Evolutionary conservation across 2,797 vertebrate genomes (phyloP).

Genomic region (Trematomus bernacchii): DNA sequence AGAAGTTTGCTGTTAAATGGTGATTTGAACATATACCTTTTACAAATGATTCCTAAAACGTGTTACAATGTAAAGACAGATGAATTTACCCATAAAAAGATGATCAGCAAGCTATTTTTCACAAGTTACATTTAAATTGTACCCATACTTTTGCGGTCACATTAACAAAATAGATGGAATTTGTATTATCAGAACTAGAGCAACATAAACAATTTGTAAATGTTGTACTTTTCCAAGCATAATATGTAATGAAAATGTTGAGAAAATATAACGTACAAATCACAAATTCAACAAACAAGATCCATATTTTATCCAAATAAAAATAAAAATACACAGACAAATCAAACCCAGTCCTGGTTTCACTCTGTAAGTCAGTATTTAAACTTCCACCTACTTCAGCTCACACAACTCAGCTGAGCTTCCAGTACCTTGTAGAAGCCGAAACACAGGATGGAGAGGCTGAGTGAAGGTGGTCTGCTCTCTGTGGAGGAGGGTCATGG

Average conservation of each 20-base stretch:
- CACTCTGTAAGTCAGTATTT: too few relatives aligned
- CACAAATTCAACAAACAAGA: too few relatives aligned
- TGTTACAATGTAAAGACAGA: background rate
- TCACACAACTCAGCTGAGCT: slow-evolving; percentile 24
- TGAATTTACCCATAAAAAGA: too few relatives aligned
- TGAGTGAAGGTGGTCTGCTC: slow-evolving; percentile 34
- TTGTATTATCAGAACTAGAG: background rate
- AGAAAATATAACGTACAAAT: too few relatives aligned
- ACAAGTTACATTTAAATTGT: too few relatives aligned
- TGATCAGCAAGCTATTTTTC: too few relatives aligned
- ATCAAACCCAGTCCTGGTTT: too few relatives aligned
- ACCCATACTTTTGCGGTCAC: background rate
- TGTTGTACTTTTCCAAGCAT: background rate
- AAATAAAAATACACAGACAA: too few relatives aligned
- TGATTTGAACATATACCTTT: background rate
- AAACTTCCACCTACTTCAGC: background rate
- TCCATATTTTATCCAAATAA: too few relatives aligned
- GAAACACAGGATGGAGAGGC: slow-evolving; percentile 28
- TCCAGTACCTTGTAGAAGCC: fast-evolving
- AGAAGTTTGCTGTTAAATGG: too few relatives aligned
- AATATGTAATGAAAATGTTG: too few relatives aligned
- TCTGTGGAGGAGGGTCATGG: too few relatives aligned
- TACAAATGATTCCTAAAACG: background rate
- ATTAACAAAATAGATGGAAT: background rate
- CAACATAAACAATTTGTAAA: background rate